Evolutionary conservation across 2,888 invertebrate species (phyloP), one percentile per base, ranked within the genome.

Genomic region (Agriopis marginaria): DNA sequence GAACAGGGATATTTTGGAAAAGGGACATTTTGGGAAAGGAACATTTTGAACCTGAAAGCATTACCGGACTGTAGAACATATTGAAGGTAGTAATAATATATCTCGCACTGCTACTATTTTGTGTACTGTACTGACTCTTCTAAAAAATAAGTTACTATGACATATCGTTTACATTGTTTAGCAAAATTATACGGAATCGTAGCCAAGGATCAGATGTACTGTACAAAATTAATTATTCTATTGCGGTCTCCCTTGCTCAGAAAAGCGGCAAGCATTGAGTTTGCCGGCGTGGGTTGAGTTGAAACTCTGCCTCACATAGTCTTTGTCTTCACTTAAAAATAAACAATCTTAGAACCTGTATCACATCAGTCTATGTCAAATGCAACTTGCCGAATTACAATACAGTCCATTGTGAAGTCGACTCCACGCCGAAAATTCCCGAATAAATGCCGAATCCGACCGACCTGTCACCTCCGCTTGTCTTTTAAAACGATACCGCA

Each of bases 401-500:
- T 84, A 83, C 82, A 71, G 72, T 71, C 87, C 89, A 90, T 91
- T 92, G 92, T 90, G 83, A 87, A 85, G 86, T 88, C 86, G 85
- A 77, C 82, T 80, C 76, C 76, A 75, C 81, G 79, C 81, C 85
- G 82, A 86, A 85, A 89, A 89, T 89, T 89, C 86, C 84, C 87
- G 87, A 91, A 91, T 89, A 89, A 91, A 88, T 84, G 84, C 88
- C 88, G 87, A 90, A 92, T 85, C 86, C 83, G 79, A 85, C 79
- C 80, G 73, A 75, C 74, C 89, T 90, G 91, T 91, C 91, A 90
- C 91, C 89, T 89, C 83, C 82, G 83, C 87, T 87, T 91, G 90
- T 89, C 89, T 87, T 89, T 88, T 88, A 89, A 91, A 91, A 88
- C 88, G 86, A 88, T 88, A 87, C 79, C 81, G 89, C 89, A 91